A percentile compares a stretch with the other conserved stretches of the same genome.
phyloP scores from a whole-genome alignment of 2,888 invertebrate genomes.

The Panorpa germanica region DNA sequence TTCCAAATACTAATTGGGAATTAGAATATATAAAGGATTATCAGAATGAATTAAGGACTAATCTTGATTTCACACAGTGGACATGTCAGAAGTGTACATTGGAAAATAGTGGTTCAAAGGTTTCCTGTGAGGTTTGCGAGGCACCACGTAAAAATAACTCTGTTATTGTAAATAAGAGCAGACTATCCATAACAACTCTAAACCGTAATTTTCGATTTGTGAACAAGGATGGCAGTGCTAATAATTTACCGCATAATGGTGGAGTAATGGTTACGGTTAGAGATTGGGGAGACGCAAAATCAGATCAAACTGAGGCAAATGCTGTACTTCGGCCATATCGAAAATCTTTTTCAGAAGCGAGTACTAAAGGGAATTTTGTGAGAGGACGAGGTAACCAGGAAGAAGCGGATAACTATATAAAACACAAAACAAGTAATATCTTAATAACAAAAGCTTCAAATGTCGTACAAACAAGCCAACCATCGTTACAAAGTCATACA shows the following conservation, averaged over 20 bases:
- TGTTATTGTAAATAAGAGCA: conserved; percentile 23
- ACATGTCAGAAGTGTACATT: conserved; percentile 58
- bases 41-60: conserved; percentile 26
- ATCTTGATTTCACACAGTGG: conserved; percentile 35
- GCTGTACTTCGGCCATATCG: no score
- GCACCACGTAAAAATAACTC: conserved; percentile 40
- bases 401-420: no score
- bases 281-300: conserved; percentile 42
- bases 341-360: no score
- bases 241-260: conserved; percentile 29
- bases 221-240: conserved; percentile 23
- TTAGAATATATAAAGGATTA: conserved; percentile 15
- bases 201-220: no score
- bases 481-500: conserved; percentile 20
- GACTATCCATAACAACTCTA: conserved; percentile 24
- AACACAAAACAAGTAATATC: no score
- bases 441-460: no score
- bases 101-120: conserved; percentile 43
- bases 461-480: no score
- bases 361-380: no score
- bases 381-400: no score
- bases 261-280: conserved; percentile 42
- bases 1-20: conserved; percentile 14
- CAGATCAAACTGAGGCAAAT: conserved; percentile 17
- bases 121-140: conserved; percentile 57